Percentiles rank a stretch among this genome's conserved stretches.
phyloP scores from a whole-genome alignment of 2,113 vertebrate species.

The Pterocles orientalis region DNA sequence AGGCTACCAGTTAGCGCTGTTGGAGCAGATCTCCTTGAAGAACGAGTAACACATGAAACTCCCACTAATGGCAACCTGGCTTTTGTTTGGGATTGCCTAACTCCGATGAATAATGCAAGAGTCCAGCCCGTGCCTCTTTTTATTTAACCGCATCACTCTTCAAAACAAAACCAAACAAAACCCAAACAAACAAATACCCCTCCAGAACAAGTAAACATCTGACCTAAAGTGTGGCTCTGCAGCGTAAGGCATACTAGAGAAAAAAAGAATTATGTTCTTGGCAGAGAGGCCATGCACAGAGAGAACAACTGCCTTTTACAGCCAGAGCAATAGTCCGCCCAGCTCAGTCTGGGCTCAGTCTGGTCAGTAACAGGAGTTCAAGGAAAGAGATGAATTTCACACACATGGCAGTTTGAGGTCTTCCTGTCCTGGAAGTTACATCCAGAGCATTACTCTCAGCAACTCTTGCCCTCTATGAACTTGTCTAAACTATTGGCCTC shows the following conservation, averaged over 20 bases:
- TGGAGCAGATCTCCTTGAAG: conserved; percentile 32
- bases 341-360: neutral
- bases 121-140: neutral
- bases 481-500: neutral
- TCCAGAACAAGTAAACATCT: neutral
- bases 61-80: conserved; percentile 17
- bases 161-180: conserved; percentile 28
- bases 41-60: neutral
- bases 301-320: neutral
- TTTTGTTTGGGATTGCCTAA: conserved; percentile 52
- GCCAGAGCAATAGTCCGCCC: neutral
- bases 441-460: neutral
- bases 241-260: neutral
- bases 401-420: neutral
- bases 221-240: neutral
- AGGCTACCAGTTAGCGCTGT: neutral
- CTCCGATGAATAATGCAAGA: conserved; percentile 44
- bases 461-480: neutral
- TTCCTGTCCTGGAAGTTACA: neutral
- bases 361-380: neutral
- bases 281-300: neutral
- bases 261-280: neutral
- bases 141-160: neutral
- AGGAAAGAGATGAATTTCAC: neutral
- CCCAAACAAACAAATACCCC: neutral